Percentiles rank a stretch among this genome's conserved stretches.
phyloP scores from a whole-genome alignment of 2,888 invertebrate species.

The Tetranychus truncatus region DNA sequence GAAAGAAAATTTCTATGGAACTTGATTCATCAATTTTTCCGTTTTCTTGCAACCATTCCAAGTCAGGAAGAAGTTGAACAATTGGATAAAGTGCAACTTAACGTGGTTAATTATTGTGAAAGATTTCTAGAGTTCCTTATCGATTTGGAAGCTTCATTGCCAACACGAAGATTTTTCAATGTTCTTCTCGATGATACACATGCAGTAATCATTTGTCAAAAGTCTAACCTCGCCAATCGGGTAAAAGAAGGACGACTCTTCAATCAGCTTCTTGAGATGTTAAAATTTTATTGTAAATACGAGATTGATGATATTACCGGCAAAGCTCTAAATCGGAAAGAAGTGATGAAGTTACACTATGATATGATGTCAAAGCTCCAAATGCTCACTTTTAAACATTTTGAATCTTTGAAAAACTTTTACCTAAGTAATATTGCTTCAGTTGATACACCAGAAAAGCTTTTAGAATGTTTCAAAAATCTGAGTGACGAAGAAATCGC shows the following conservation, averaged over 20 bases:
- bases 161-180: conserved; percentile 89
- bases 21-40: conserved; percentile 70
- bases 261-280: conserved; percentile 70
- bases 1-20: conserved; percentile 66
- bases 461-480: conserved; percentile 64
- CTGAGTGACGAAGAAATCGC: conserved; percentile 53
- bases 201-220: conserved; percentile 66
- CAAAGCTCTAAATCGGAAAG: conserved; percentile 74
- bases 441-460: conserved; percentile 68
- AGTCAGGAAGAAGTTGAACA: conserved; percentile 40
- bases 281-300: conserved; percentile 88
- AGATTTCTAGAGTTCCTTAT: conserved; percentile 85
- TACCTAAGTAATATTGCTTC: conserved; percentile 80
- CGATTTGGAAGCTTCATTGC: conserved; percentile 81
- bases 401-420: conserved; percentile 64
- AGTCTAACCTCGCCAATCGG: conserved; percentile 49
- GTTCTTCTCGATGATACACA: conserved; percentile 86
- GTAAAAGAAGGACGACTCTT: conserved; percentile 64
- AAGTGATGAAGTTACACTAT: conserved; percentile 85
- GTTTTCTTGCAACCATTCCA: conserved; percentile 54
- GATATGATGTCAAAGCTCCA: conserved; percentile 74
- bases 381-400: conserved; percentile 80
- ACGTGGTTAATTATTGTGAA: conserved; percentile 65
- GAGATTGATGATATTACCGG: conserved; percentile 94
- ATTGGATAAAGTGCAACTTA: conserved; percentile 30